Evolutionary conservation across 2,797 vertebrate species (phyloP).

Genomic region (Anguilla marmorata): DNA sequence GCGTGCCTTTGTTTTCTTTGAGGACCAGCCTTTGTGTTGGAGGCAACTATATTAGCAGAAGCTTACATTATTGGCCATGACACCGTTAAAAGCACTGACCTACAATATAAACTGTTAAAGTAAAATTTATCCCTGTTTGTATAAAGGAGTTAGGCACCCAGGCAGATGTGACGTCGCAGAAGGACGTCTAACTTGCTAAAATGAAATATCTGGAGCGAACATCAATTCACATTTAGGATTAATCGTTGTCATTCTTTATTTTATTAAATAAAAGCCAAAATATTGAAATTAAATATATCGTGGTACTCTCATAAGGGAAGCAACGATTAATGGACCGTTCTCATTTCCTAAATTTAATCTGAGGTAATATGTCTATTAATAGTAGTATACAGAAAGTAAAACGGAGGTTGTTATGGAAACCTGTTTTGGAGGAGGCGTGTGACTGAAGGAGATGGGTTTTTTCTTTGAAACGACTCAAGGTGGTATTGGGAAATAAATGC

Average conservation of each 20-base stretch:
- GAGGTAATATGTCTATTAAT: constrained; percentile 65
- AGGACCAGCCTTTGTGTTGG: neutral
- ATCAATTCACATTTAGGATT: neutral
- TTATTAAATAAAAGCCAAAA: neutral
- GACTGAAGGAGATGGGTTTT: constrained; percentile 17
- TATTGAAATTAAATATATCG: constrained; percentile 8
- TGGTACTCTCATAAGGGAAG: neutral
- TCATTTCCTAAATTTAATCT: constrained; percentile 52
- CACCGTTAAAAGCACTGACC: neutral
- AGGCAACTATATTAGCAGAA: neutral
- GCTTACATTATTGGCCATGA: neutral
- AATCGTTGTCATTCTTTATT: neutral
- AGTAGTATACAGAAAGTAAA: constrained; percentile 71
- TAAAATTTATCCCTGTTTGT: neutral
- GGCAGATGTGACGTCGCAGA: neutral
- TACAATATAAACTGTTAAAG: neutral
- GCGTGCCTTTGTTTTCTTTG: neutral
- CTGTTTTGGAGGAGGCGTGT: constrained; percentile 55
- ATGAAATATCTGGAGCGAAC: neutral
- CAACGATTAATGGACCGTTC: constrained; percentile 3
- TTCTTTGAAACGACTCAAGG: constrained; percentile 22
- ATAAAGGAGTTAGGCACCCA: neutral
- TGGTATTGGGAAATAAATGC: constrained; percentile 10
- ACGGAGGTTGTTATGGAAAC: constrained; percentile 74
- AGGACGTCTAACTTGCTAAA: neutral